Percentiles rank a stretch among this genome's conserved stretches.
phyloP scores from a whole-genome alignment of 2,113 vertebrate species.

The Suricata suricatta region DNA sequence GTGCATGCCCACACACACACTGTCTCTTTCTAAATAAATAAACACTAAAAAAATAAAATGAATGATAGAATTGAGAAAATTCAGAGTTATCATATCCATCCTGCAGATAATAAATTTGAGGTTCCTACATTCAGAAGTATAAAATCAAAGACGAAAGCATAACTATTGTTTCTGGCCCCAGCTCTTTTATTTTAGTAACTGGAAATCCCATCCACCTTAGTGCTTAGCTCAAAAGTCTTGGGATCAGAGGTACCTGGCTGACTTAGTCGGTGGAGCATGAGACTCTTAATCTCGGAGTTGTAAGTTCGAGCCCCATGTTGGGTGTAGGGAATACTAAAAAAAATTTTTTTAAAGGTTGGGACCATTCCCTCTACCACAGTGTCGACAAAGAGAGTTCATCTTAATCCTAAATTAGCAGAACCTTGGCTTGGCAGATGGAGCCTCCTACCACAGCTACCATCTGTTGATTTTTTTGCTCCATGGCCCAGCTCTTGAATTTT shows the following conservation, averaged over 20 bases:
- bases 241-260: too few relatives aligned
- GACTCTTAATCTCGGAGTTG: too few relatives aligned
- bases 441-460: background rate
- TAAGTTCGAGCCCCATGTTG: too few relatives aligned
- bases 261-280: too few relatives aligned
- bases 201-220: background rate
- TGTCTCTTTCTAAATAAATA: too few relatives aligned
- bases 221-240: background rate
- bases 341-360: background rate
- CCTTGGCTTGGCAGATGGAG: background rate
- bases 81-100: background rate
- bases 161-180: background rate
- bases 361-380: background rate
- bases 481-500: background rate
- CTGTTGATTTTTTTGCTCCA: slow-evolving; percentile 18
- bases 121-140: background rate
- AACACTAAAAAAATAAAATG: background rate
- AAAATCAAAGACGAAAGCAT: background rate
- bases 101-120: background rate
- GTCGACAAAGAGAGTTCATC: background rate
- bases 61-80: background rate
- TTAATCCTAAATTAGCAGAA: background rate
- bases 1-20: too few relatives aligned
- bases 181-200: background rate
- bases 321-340: too few relatives aligned